Base-by-base conservation (phyloP, 2,113 vertebrate species). In the Amblyornis subalaris region DNA sequence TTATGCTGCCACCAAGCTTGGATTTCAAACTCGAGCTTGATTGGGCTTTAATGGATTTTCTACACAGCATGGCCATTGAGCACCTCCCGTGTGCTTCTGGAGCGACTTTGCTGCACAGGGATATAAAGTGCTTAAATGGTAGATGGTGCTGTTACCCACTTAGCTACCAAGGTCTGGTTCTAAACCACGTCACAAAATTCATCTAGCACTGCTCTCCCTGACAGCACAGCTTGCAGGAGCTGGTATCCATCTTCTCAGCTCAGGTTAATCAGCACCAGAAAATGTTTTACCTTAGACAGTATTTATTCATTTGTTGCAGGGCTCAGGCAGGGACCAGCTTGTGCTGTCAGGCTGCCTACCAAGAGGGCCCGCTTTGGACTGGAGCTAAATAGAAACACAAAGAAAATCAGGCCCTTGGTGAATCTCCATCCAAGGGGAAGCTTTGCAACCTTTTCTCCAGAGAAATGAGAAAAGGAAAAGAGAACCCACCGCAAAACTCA, bases 41-140 rank as follows among this genome's bases (percentile, higher is more conserved):
- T 83, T 93, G 71, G 74, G 36, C 85, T 55, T 84, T 93, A 90
- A 90, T 67, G 40, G 73, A 71, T 87, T 97, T 96, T 84, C 84
- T 94, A 53, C 90, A 88, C 82, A 92, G 86, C 92, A 64, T 86
- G 90, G 88, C 79, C 89, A 74, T 8, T 29, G 88, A 88, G 72
- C 75, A 73, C 64, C 73, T 82, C 85, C 72, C 10, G 25, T 2
- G 40, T 47, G 17, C 64, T 85, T 81, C 65, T 57, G 72, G 91
- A 91, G 89, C 24, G 85, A 81, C 83, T 94, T n/a, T 51, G 48
- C 77, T 72, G 57, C 64, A 51, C 65, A 8, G 69, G 70, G 72
- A 75, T 83, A 67, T 73, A 81, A 91, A 75, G 55, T 77, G 74
- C 79, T 86, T n/a, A 80, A 90, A 89, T 88, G 45, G 88, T 93